Base-by-base conservation (phyloP, 92 coral and sea anemone species). In the Muricea muricata region DNA sequence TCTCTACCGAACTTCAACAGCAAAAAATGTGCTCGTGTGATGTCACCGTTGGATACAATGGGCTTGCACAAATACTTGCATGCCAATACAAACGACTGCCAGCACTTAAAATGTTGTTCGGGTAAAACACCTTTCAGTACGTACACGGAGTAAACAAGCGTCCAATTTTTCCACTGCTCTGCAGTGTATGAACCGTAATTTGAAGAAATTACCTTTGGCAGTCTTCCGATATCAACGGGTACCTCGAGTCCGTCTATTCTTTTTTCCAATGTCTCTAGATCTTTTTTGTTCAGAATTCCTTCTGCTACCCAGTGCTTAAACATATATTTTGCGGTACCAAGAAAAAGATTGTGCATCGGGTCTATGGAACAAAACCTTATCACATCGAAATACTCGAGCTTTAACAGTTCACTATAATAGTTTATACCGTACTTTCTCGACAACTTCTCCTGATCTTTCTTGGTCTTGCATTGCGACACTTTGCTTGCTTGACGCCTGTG, bases 41-140 rank as follows among this genome's bases (percentile, higher is more conserved):
- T 63, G 37, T 63, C 70, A 11, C 13, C 70, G 18, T 28, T 32
- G 34, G 70, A 28, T 28, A 63, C 7, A 33, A 34, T 39, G 6
- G 93, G 83, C 87, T 79, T 92, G 85, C 93, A 92, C 15, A 92
- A 75, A 33, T 78, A 90, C 9, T 79, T 73, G 33, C 93, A 92
- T 5, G 92, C 96, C 45, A 90, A 25, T 13, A 87, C 91, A 81
- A 90, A 90, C 3, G 93, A 81, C 65, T 93, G 97, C 97, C 97
- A 93, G 30, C 90, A 88, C 54, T 72, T 68, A 46, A 90, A 58
- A 40, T 87, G 86, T 37, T 75, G 52, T 18, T 87, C 91, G 0
- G 85, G 81, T 63, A 92, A 82, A 0, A 92, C 88, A 23, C 61
- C 90, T 52, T 92, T 84, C 29, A 90, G 81, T 7, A 82, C 86